phyloP scores from a whole-genome alignment of 2,797 vertebrate species.

The Dermochelys coriacea region DNA sequence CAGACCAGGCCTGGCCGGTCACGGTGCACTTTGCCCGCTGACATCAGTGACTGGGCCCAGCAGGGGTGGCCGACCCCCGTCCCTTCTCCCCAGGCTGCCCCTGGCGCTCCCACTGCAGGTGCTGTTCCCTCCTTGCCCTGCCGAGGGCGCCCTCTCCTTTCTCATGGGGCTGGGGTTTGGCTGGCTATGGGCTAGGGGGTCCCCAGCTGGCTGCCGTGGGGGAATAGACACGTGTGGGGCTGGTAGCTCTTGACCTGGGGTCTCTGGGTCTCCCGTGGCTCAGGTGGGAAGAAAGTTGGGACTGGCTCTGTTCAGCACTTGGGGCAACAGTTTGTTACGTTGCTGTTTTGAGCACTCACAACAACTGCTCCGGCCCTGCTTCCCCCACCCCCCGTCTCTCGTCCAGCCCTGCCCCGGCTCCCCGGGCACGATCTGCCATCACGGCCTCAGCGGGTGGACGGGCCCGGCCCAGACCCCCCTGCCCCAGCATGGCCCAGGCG shows the following conservation, averaged over 20 bases:
- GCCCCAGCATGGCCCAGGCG: no score
- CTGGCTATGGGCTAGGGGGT: not conserved
- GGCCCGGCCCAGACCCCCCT: no score
- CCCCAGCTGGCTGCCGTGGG: not conserved
- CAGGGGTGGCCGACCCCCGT: no score
- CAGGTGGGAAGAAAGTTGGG: accelerated
- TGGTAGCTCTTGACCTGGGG: accelerated
- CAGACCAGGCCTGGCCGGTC: no score
- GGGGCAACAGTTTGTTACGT: no score
- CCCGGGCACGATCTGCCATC: not conserved
- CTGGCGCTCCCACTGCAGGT: accelerated
- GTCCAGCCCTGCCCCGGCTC: no score
- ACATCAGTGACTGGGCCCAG: no score
- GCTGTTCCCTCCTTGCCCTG: no score
- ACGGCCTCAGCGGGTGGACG: accelerated
- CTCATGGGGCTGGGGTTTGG: not conserved
- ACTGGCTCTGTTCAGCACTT: not conserved
- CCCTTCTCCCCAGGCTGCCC: no score
- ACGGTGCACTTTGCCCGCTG: accelerated
- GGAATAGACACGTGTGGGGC: not conserved
- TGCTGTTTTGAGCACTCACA: no score
- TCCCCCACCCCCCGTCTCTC: not conserved
- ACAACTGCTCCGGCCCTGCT: not conserved
- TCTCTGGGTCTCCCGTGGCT: no score
- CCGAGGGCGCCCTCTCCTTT: not conserved